Percentiles rank a stretch among this genome's conserved stretches.
Evolutionary conservation across 2,113 vertebrate genomes (phyloP).

Genomic region (Cyrtonyx montezumae): DNA sequence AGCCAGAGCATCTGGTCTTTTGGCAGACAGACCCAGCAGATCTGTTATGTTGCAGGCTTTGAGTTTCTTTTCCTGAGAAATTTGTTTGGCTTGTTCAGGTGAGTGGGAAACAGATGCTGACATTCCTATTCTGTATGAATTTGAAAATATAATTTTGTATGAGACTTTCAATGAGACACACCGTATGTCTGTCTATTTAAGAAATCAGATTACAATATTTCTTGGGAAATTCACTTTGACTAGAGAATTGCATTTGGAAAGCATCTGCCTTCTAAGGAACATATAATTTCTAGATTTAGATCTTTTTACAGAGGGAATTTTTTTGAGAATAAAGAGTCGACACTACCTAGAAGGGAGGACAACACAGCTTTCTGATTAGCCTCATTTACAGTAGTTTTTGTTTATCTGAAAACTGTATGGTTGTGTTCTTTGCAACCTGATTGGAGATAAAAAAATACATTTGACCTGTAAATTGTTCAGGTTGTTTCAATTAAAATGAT

Average conservation of each 20-base stretch:
- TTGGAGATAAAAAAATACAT: background rate
- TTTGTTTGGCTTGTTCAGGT: background rate
- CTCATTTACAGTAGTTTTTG: background rate
- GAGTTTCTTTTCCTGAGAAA: constrained; percentile 12
- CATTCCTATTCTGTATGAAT: background rate
- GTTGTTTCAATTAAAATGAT: background rate
- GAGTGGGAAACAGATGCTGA: background rate
- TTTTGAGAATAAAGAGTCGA: background rate
- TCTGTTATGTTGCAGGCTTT: background rate
- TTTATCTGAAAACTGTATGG: background rate
- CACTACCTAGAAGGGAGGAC: background rate
- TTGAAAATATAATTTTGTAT: background rate
- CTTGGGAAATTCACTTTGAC: background rate
- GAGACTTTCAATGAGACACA: background rate
- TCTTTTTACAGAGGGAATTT: background rate
- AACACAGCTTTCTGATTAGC: background rate
- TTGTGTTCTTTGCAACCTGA: background rate
- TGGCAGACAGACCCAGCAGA: constrained; percentile 29
- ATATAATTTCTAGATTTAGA: background rate
- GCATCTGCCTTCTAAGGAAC: background rate
- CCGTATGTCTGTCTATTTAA: background rate
- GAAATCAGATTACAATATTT: background rate
- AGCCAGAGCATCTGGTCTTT: constrained; percentile 50
- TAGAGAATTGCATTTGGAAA: background rate
- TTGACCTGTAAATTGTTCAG: background rate